Conservation (phyloP, 2,888 invertebrate species). For the Cantharis nigra region DNA sequence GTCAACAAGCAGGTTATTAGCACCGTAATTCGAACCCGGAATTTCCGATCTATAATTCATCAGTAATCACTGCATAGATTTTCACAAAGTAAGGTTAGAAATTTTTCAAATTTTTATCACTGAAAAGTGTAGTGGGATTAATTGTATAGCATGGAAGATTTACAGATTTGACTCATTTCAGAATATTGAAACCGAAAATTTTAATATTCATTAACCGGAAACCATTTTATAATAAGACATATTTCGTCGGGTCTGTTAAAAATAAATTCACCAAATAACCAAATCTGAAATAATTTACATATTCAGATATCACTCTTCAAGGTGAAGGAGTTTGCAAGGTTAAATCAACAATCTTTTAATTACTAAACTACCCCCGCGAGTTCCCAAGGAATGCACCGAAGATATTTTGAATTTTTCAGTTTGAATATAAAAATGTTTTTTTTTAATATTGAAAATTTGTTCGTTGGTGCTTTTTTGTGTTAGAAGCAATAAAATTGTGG, state of each 20-base stretch:
- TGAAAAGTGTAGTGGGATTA: background rate
- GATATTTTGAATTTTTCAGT: background rate
- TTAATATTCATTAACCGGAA: slow-evolving; percentile 1
- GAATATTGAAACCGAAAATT: background rate
- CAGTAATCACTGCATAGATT: background rate
- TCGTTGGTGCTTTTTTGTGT: background rate
- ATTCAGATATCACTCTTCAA: slow-evolving; percentile 21
- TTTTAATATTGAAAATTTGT: background rate
- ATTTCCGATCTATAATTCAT: too few species aligned
- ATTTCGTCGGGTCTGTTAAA: background rate
- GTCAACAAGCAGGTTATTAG: too few species aligned
- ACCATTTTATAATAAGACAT: background rate
- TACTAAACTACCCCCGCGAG: background rate
- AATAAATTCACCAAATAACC: slow-evolving; percentile 14
- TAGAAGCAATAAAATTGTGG: background rate
- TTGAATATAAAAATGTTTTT: background rate
- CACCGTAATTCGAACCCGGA: too few species aligned
- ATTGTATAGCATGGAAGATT: background rate
- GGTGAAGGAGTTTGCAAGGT: slow-evolving; percentile 33
- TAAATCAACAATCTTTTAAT: slow-evolving; percentile 19
- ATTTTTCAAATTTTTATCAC: background rate
- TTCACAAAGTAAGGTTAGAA: background rate
- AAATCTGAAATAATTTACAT: slow-evolving; percentile 20
- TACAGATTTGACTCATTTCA: background rate
- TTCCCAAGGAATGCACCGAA: too few species aligned